Evolutionary conservation across 2,888 invertebrate genomes (phyloP).

Genomic region (Mesodorylaimus sp.): DNA sequence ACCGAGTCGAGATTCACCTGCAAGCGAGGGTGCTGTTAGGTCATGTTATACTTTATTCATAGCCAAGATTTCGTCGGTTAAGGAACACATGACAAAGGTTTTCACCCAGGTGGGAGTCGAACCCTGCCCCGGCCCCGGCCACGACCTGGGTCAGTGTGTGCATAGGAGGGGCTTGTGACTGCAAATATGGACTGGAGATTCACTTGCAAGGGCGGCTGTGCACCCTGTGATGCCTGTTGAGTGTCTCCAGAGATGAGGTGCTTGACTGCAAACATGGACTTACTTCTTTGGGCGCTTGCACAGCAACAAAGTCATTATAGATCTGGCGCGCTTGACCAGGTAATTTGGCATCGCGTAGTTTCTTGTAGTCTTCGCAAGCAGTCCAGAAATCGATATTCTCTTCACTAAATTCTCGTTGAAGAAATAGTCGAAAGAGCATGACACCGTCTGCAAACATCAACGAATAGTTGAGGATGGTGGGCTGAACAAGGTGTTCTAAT

Average conservation of each 20-base stretch:
- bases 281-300: constrained; percentile 39
- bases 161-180: too few relatives aligned
- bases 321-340: constrained; percentile 37
- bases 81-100: background rate
- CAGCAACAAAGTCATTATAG: constrained; percentile 38
- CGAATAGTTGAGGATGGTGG: too few relatives aligned
- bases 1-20: constrained; percentile 41
- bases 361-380: constrained; percentile 39
- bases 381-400: constrained; percentile 44
- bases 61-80: constrained; percentile 3
- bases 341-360: background rate
- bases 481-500: too few relatives aligned
- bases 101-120: background rate
- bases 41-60: background rate
- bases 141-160: too few relatives aligned
- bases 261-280: too few relatives aligned
- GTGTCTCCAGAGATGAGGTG: too few relatives aligned
- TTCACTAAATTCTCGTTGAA: constrained; percentile 41
- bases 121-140: too few relatives aligned
- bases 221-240: too few relatives aligned
- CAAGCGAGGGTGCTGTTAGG: constrained; percentile 13
- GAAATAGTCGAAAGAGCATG: constrained; percentile 39
- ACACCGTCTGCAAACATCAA: constrained; percentile 37
- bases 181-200: too few relatives aligned
- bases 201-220: too few relatives aligned